Conservation (phyloP, 2,888 invertebrate genomes). For the Stenodema calcarata region DNA sequence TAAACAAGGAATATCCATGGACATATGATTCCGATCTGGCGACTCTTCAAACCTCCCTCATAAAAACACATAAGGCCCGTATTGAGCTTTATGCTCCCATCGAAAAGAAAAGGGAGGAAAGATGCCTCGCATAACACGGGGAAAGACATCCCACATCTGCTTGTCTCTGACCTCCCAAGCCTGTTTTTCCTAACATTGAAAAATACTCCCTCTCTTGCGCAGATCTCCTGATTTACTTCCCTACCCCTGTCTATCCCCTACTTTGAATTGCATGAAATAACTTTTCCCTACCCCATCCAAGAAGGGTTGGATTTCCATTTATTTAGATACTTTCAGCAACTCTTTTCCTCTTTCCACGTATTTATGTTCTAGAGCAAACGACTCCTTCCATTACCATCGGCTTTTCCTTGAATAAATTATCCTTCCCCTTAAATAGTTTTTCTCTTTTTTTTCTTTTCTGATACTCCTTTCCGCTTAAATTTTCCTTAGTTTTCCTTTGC, state of each 20-base stretch:
- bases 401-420: constrained; percentile 53
- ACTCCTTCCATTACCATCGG: constrained; percentile 55
- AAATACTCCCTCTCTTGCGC: constrained; percentile 19
- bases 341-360: constrained; percentile 52
- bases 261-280: constrained; percentile 58
- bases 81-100: not conserved
- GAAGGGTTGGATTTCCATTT: constrained; percentile 55
- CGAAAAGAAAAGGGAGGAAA: not conserved
- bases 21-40: no score
- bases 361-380: constrained; percentile 52
- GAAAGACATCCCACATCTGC: not conserved
- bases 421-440: constrained; percentile 42
- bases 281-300: constrained; percentile 55
- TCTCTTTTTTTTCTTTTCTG: not conserved
- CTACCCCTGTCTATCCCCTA: constrained; percentile 48
- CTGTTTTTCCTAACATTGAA: constrained; percentile 15
- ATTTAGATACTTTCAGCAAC: constrained; percentile 56
- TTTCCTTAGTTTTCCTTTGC: not conserved
- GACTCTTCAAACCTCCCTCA: not conserved
- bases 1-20: no score
- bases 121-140: not conserved
- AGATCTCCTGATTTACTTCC: constrained; percentile 54
- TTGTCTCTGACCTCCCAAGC: constrained; percentile 16
- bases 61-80: not conserved
- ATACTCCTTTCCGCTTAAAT: not conserved